Evolutionary conservation across 2,888 invertebrate species (phyloP).

Genomic region (Antheraea yamamai): DNA sequence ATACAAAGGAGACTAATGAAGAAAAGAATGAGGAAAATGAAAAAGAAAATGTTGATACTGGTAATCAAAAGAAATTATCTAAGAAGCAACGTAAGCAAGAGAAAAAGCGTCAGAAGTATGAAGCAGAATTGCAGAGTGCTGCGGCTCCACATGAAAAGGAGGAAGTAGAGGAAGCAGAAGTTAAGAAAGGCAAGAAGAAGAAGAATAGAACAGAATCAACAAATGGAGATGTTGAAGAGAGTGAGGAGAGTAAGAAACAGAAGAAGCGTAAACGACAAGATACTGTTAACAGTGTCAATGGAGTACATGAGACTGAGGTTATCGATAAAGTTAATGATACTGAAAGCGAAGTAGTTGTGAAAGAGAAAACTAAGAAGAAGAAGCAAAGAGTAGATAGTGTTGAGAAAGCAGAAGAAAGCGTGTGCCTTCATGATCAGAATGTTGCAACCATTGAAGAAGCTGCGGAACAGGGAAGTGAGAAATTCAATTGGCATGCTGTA

Average conservation of each 20-base stretch:
- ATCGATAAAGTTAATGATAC: constrained; percentile 29
- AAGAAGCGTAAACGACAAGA: constrained; percentile 73
- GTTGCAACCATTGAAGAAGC: constrained; percentile 68
- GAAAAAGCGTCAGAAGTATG: constrained; percentile 74
- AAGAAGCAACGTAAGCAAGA: constrained; percentile 76
- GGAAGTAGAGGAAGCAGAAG: constrained; percentile 47
- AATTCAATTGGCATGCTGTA: constrained; percentile 77
- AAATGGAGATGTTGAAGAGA: constrained; percentile 49
- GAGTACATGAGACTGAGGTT: constrained; percentile 37
- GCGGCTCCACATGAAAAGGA: constrained; percentile 51
- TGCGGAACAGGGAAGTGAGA: constrained; percentile 50
- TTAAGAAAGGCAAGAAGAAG: constrained; percentile 70
- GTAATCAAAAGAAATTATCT: constrained; percentile 54
- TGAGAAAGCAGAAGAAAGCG: constrained; percentile 60
- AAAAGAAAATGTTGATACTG: constrained; percentile 35
- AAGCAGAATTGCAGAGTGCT: constrained; percentile 71
- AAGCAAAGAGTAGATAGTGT: constrained; percentile 60
- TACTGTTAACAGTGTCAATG: constrained; percentile 55
- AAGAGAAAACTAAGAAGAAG: constrained; percentile 60
- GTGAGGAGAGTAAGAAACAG: constrained; percentile 57
- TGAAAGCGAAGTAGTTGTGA: constrained; percentile 38
- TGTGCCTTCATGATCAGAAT: constrained; percentile 73
- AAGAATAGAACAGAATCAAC: constrained; percentile 63
- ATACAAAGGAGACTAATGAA: constrained; percentile 35
- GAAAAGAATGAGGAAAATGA: constrained; percentile 36